Conservation (phyloP, 2,113 vertebrate species). For the Formicarius rufipectus region DNA sequence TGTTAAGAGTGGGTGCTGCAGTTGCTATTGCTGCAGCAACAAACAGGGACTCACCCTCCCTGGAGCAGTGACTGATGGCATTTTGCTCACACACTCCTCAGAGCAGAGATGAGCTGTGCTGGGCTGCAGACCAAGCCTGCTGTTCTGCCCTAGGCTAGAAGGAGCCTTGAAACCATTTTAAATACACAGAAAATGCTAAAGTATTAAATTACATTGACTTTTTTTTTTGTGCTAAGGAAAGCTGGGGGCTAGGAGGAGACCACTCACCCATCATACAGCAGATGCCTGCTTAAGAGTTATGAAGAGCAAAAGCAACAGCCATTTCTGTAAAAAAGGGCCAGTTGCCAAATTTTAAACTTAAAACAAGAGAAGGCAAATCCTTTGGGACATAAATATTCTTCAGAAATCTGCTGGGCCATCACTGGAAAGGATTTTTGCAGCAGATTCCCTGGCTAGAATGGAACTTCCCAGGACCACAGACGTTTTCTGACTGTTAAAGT, state of each 20-base stretch:
- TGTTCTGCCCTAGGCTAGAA: not conserved
- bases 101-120: not conserved
- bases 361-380: not conserved
- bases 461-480: not conserved
- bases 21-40: not conserved
- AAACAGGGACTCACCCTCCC: not conserved
- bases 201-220: not conserved
- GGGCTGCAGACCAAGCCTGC: not conserved
- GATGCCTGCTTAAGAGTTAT: not conserved
- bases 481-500: not conserved
- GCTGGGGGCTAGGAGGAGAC: not conserved
- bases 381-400: not conserved
- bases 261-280: not conserved
- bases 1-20: not conserved
- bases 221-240: not conserved
- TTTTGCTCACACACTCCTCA: not conserved
- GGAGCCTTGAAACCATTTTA: not conserved
- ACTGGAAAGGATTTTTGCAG: not conserved
- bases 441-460: not conserved
- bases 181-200: not conserved
- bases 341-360: not conserved
- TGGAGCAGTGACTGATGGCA: not conserved
- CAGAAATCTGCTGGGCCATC: not conserved
- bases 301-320: not conserved
- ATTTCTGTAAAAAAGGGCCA: not conserved